Base-by-base conservation (phyloP, 2,888 invertebrate species). In the Dolichomitus sp. region DNA sequence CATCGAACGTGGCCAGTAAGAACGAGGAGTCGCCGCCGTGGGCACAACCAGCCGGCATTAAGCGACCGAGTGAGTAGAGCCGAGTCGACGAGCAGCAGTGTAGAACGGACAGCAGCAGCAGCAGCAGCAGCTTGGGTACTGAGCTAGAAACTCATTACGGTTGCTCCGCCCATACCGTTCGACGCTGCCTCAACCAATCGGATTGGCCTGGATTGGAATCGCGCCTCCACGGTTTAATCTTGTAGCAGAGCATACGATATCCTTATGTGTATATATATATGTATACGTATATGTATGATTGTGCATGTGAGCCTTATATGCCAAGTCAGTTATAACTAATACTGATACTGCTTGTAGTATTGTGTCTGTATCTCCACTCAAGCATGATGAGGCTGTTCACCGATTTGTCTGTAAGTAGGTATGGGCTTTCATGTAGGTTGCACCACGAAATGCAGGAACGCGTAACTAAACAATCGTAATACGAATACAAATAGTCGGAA, bases 91-190 rank as follows among this genome's bases (percentile, higher is more conserved):
- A 75, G 69, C 72, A 84, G 59, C 80, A 63, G 66, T 52, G 81
- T 84, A 81, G 80, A 86, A 84, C 80, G 81, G 69, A 73, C 76
- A 77, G 73, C 73, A 9, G 9, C 76, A 65, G 73, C 73, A 9
- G 9, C 76, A 65, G 48, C 57, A 83, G 80, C 82, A 84, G 84
- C 61, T 72, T 83, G 85, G 86, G 89, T 88, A 88, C 86, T 85
- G 88, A 92, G 91, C 90, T 91, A 90, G 91, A 91, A 93, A 93
- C 93, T 93, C 93, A 93, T 93, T 93, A 93, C 90, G 86, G 86
- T 92, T 83, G 93, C 93, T 92, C 93, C 93, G 93, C 93, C 93
- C 90, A 90, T 88, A 84, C 89, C 87, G 88, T 93, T 93, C 92
- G 91, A 92, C 90, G 87, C 89, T 88, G 89, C 87, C 80, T 78